A percentile compares a stretch with the other conserved stretches of the same genome.
These are phyloP conservation scores for Notodonta dromedarius DNA, from an alignment of 2,888 invertebrate species.

Conservation along the genomic window DNA sequence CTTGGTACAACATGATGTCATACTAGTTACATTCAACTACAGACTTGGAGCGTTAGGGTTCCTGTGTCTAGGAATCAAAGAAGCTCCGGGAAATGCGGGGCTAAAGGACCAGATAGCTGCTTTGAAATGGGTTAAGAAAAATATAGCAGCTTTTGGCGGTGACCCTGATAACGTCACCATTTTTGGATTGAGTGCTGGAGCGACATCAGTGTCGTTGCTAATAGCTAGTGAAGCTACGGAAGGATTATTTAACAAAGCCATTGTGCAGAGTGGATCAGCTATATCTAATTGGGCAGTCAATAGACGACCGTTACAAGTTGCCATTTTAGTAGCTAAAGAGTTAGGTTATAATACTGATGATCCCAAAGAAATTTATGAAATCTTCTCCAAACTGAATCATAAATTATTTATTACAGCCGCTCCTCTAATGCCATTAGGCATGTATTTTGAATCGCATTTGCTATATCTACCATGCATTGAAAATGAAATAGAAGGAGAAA, in stretches of 20 bases:
- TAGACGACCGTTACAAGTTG: slow-evolving; percentile 52
- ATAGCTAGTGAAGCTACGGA: slow-evolving; percentile 50
- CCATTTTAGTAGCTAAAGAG: slow-evolving; percentile 52
- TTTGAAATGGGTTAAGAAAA: slow-evolving; percentile 64
- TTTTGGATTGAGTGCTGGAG: slow-evolving; percentile 70
- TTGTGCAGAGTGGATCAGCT: slow-evolving; percentile 61
- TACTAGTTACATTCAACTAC: slow-evolving; percentile 68
- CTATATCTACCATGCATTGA: slow-evolving; percentile 62
- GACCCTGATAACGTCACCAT: slow-evolving; percentile 64
- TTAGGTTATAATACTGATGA: slow-evolving; percentile 53
- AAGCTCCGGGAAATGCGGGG: slow-evolving; percentile 68
- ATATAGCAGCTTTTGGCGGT: slow-evolving; percentile 67
- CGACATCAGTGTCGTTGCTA: slow-evolving; percentile 51
- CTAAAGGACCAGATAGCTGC: slow-evolving; percentile 69
- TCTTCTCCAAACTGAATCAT: slow-evolving; percentile 50
- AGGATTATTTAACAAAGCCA: slow-evolving; percentile 57
- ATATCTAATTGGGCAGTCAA: slow-evolving; percentile 54
- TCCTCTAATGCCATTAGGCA: slow-evolving; percentile 10
- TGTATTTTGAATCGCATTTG: slow-evolving; percentile 51
- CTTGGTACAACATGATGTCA: slow-evolving; percentile 59
- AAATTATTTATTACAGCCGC: slow-evolving; percentile 34
- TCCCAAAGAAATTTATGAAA: slow-evolving; percentile 53
- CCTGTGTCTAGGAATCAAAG: slow-evolving; percentile 60
- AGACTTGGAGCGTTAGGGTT: slow-evolving; percentile 65
- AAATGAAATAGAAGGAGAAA: slow-evolving; percentile 50